Evolutionary conservation across 2,113 vertebrate genomes (phyloP), one percentile per base, ranked within the genome.

Genomic region (Thymallus thymallus): DNA sequence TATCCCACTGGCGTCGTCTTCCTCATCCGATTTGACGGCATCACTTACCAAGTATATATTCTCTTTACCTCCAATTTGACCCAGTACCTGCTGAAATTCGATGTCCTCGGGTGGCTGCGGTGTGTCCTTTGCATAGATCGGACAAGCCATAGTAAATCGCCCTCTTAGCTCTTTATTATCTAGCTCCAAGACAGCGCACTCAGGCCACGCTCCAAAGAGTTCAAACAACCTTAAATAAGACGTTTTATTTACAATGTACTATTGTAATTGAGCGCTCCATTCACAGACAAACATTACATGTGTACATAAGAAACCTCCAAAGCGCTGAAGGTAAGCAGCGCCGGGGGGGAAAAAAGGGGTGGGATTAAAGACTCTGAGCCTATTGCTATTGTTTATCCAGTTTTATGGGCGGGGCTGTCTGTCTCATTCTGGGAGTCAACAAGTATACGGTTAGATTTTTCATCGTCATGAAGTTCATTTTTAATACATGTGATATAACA

Each of bases 11-110:
- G 65, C 64, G 62, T 84, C 84, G 22, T 26, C 82, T 70, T 55
- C 77, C 13, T 83, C 84, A 14, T 86, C 85, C 6, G 69, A 66
- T 41, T 60, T 29, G 41, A 64, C 18, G 2, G 24, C 78, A 14
- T 92, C 90, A 35, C 90, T 80, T 12, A 93, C 84, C 72, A 94
- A 58, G 78, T 91, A 85, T 64, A 93, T 88, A 71, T 74, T 85
- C 72, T 92, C 90, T 71, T 76, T 89, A 0, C 92, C 92, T 12
- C 92, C 93, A 61, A 93, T 91, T 16, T 79, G 73, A 30, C 68
- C 58, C 2, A 94, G 6, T 10, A 69, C 26, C 63, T 75, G 83
- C 72, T 80, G 86, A 62, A 94, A 94, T 16, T 91, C 88, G 6
- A 46, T 85, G 26, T 92, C 90, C 45, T 81, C 85, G 1, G 79